These are phyloP conservation scores for Sminthurinus aureus DNA, from an alignment of 2,888 invertebrate genomes.

Conservation along the genomic window DNA sequence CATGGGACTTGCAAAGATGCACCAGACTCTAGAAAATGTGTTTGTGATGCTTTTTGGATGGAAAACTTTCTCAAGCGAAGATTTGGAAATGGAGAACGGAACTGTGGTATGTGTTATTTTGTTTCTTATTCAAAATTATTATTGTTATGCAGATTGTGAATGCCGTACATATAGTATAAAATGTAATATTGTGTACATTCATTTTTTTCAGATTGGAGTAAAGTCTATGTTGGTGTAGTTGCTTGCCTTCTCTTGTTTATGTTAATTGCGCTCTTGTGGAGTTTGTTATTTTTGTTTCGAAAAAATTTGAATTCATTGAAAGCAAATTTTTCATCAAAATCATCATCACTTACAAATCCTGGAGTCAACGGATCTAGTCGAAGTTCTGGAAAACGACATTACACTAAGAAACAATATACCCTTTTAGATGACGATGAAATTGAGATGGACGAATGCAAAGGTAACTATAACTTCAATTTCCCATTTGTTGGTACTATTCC, in stretches of 20 bases:
- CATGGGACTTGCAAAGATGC: conserved; percentile 90
- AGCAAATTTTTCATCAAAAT: conserved; percentile 34
- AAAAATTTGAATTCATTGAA: conserved; percentile 46
- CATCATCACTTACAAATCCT: conserved; percentile 21
- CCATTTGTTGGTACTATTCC: background rate
- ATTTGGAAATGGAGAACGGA: conserved; percentile 74
- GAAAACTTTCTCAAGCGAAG: conserved; percentile 77
- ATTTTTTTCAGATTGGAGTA: conserved; percentile 80
- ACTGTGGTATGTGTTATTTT: conserved; percentile 73
- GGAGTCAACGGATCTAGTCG: conserved; percentile 43
- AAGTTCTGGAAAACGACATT: conserved; percentile 47
- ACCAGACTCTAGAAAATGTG: conserved; percentile 71
- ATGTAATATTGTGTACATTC: too few relatives aligned
- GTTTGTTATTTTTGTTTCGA: conserved; percentile 71
- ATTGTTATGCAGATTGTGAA: too few relatives aligned
- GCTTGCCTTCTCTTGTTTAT: conserved; percentile 69
- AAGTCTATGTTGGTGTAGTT: conserved; percentile 87
- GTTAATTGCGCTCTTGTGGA: conserved; percentile 72
- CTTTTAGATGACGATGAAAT: conserved; percentile 73
- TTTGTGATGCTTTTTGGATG: conserved; percentile 98
- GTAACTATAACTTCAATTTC: too few relatives aligned
- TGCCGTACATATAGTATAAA: too few relatives aligned
- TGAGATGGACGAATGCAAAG: conserved; percentile 67
- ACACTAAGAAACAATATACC: conserved; percentile 69
- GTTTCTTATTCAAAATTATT: too few relatives aligned